Conservation (phyloP, 2,888 invertebrate species). For the Cryptophagus acutangulus region DNA sequence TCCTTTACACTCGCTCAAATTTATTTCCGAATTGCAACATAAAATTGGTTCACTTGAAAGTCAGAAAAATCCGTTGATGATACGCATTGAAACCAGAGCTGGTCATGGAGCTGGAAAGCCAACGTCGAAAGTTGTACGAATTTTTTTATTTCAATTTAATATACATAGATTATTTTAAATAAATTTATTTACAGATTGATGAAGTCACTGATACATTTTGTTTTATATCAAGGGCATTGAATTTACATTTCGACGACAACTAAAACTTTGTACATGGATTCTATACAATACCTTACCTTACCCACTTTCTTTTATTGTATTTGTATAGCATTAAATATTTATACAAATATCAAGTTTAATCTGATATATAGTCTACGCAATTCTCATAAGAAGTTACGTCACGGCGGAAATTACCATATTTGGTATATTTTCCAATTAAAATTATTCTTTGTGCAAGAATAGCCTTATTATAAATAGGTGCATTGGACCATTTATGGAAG, state of each 20-base stretch:
- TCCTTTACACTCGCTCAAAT: conserved; percentile 94
- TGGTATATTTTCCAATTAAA: too few relatives aligned
- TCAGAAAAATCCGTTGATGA: conserved; percentile 81
- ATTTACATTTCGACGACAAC: conserved; percentile 45
- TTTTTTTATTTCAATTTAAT: conserved; percentile 6
- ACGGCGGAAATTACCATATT: too few relatives aligned
- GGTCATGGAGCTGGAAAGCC: conserved; percentile 98
- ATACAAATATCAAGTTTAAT: too few relatives aligned
- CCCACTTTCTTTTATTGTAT: too few relatives aligned
- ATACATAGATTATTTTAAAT: conserved; percentile 16
- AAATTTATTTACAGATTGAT: conserved; percentile 74
- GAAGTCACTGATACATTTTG: conserved; percentile 86
- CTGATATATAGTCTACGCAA: too few relatives aligned
- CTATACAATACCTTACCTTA: too few relatives aligned
- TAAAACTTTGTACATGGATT: too few relatives aligned
- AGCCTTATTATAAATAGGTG: too few relatives aligned
- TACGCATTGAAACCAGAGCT: conserved; percentile 89
- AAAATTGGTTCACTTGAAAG: conserved; percentile 55
- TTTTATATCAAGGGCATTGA: conserved; percentile 72
- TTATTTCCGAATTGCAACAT: conserved; percentile 85
- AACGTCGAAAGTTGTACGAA: conserved; percentile 76
- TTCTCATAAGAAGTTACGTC: too few relatives aligned
- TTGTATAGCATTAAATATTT: too few relatives aligned
- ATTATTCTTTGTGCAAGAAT: too few relatives aligned
- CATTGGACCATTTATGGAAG: too few relatives aligned